Percentiles rank a stretch among this genome's conserved stretches.
Conservation (phyloP, 2,113 vertebrate species). For the Barbus barbus region DNA sequence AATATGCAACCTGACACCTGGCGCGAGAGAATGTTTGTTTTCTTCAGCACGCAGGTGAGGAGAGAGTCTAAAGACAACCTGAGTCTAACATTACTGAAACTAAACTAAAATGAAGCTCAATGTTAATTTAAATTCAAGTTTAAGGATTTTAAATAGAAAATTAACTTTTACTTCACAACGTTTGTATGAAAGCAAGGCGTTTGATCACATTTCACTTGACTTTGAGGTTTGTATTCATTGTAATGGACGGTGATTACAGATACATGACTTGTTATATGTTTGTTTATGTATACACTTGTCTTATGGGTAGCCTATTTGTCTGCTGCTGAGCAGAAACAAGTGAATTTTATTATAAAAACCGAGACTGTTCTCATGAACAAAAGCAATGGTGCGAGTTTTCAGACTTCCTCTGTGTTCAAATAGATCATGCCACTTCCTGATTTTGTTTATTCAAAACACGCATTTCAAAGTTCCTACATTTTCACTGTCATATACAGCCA, state of each 20-base stretch:
- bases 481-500: neutral
- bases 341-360: neutral
- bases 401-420: constrained; percentile 57
- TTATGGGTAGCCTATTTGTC: neutral
- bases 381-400: constrained; percentile 46
- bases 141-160: neutral
- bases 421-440: constrained; percentile 58
- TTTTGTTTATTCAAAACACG: constrained; percentile 59
- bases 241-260: neutral
- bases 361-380: neutral
- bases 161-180: neutral
- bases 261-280: neutral
- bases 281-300: neutral
- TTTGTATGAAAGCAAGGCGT: neutral
- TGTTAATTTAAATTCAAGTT: neutral
- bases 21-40: neutral
- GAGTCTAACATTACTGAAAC: neutral
- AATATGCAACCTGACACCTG: neutral
- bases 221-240: neutral
- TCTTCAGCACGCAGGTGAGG: constrained; percentile 10
- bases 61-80: neutral
- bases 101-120: neutral
- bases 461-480: constrained; percentile 47
- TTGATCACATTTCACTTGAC: neutral
- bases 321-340: neutral